phyloP scores from a whole-genome alignment of 1,140 invertebrate species.

The Nilaparvata lugens region DNA sequence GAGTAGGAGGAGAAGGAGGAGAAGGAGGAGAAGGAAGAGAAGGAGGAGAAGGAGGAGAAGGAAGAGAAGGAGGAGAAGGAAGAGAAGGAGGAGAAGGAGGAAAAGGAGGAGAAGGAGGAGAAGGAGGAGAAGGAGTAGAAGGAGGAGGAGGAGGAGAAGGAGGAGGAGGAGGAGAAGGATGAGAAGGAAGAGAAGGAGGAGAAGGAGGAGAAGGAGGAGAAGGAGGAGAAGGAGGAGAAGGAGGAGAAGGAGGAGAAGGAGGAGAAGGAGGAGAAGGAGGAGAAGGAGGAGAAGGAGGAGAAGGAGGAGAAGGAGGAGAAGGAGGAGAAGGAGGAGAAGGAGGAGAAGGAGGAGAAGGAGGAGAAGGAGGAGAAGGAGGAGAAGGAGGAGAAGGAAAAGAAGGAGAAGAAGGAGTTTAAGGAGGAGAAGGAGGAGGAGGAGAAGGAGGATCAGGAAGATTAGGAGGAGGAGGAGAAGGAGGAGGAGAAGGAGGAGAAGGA shows the following conservation, averaged over 20 bases:
- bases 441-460: not conserved
- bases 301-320: not conserved
- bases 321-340: slow-evolving; percentile 20
- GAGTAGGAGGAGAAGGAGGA: too few species aligned
- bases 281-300: slow-evolving; percentile 13
- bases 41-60: too few species aligned
- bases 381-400: not conserved
- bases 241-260: slow-evolving; percentile 4
- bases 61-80: not conserved
- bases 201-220: not conserved
- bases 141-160: not conserved
- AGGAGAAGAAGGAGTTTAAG: not conserved
- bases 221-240: not conserved
- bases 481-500: not conserved
- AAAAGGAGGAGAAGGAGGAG: not conserved
- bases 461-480: not conserved
- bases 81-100: not conserved
- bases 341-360: slow-evolving; percentile 8
- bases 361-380: not conserved
- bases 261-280: slow-evolving; percentile 21
- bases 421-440: not conserved
- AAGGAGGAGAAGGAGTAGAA: not conserved
- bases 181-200: not conserved
- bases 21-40: too few species aligned
- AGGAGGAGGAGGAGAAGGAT: not conserved